Percentiles rank a stretch among this genome's conserved stretches.
Conservation (phyloP, 1,140 invertebrate genomes). For the Chlorops oryzae region DNA sequence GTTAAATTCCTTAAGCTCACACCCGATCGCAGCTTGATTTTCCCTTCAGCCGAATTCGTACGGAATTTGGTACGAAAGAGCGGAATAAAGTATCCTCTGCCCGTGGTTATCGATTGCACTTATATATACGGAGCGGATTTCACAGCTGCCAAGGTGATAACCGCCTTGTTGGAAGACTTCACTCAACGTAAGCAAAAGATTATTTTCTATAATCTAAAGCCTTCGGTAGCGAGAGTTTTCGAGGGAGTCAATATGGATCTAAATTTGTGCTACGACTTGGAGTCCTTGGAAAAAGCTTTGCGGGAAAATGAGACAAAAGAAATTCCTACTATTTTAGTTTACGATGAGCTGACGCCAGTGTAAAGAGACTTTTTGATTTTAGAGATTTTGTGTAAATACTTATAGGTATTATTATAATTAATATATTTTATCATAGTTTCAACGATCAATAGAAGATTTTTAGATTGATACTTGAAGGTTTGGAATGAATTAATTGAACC, state of each 20-base stretch:
- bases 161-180: slow-evolving; percentile 62
- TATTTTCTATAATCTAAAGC: slow-evolving; percentile 72
- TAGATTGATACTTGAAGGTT: no score
- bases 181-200: slow-evolving; percentile 59
- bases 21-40: slow-evolving; percentile 73
- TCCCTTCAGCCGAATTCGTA: slow-evolving; percentile 78
- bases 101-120: slow-evolving; percentile 72
- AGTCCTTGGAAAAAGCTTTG: slow-evolving; percentile 59
- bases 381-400: no score
- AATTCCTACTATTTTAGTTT: no score
- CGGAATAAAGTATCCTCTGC: slow-evolving; percentile 55
- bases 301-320: no score
- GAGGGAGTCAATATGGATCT: slow-evolving; percentile 63
- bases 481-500: no score
- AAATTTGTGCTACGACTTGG: slow-evolving; percentile 62
- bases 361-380: no score
- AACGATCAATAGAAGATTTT: no score
- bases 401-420: no score
- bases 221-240: slow-evolving; percentile 66
- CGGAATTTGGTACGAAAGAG: slow-evolving; percentile 69
- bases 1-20: slow-evolving; percentile 68
- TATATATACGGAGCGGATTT: slow-evolving; percentile 75
- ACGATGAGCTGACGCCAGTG: no score
- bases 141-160: slow-evolving; percentile 65
- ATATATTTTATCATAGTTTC: no score